Evolutionary conservation across 2,888 invertebrate species (phyloP).

Genomic region (Encarsia formosa): DNA sequence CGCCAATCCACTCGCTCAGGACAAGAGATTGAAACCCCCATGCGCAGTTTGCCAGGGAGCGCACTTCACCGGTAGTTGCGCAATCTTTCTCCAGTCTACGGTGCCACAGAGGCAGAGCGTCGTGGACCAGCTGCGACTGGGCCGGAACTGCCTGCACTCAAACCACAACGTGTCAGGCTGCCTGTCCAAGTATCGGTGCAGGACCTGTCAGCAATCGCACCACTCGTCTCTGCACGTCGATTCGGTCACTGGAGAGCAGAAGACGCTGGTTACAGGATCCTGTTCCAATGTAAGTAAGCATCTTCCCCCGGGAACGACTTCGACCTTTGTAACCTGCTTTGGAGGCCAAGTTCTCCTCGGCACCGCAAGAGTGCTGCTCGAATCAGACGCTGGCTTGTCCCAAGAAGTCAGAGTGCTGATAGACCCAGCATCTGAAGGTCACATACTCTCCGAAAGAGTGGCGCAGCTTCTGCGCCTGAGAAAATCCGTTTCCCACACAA

Average conservation of each 20-base stretch:
- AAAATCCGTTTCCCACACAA: neutral
- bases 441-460: neutral
- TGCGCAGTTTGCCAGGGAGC: neutral
- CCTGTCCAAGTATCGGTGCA: neutral
- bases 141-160: neutral
- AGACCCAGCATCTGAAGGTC: slow-evolving; percentile 1
- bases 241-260: neutral
- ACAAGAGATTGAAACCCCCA: neutral
- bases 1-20: neutral
- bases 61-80: neutral
- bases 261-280: neutral
- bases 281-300: neutral
- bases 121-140: neutral
- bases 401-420: neutral
- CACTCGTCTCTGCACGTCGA: slow-evolving; percentile 2
- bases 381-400: neutral
- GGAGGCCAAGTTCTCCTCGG: neutral
- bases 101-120: neutral
- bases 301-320: neutral
- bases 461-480: neutral
- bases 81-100: neutral
- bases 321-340: neutral
- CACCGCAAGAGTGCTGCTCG: neutral
- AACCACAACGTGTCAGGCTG: neutral
- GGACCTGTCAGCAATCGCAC: neutral